Evolutionary conservation across 2,797 vertebrate genomes (phyloP).

Genomic region (Betta splendens): DNA sequence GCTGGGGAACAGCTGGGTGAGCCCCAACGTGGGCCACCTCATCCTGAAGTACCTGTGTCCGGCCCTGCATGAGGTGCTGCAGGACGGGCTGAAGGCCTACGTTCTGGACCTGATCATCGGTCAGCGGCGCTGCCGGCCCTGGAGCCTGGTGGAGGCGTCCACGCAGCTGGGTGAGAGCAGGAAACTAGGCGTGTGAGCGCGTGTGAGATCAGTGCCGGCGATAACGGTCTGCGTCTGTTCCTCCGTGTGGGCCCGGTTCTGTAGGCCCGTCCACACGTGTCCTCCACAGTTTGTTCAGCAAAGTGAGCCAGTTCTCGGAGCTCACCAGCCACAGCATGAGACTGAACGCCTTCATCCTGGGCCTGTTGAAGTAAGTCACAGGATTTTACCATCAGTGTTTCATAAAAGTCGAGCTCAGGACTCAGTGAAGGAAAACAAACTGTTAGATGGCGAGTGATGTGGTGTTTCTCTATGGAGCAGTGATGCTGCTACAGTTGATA

Average conservation of each 20-base stretch:
- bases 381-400: neutral
- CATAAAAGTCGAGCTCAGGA: neutral
- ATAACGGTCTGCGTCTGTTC: too few species aligned
- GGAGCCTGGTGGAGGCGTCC: conserved; percentile 95
- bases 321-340: conserved; percentile 92
- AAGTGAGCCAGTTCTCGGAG: conserved; percentile 92
- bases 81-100: conserved; percentile 91
- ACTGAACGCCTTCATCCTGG: conserved; percentile 95
- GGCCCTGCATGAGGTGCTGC: conserved; percentile 88
- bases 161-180: conserved; percentile 90
- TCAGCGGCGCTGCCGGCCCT: conserved; percentile 92
- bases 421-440: neutral
- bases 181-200: too few species aligned
- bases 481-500: neutral
- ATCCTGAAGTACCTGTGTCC: conserved; percentile 97
- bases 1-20: conserved; percentile 96
- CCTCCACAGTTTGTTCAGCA: conserved; percentile 89
- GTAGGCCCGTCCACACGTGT: conserved; percentile 93
- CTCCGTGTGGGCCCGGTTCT: conserved; percentile 10
- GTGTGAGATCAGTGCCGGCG: too few species aligned
- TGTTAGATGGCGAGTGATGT: too few species aligned
- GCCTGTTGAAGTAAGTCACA: conserved; percentile 94
- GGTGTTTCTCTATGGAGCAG: neutral
- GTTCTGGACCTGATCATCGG: conserved; percentile 94
- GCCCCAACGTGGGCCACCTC: conserved; percentile 95